Percentiles rank a stretch among this genome's conserved stretches.
Evolutionary conservation across 2,888 invertebrate species (phyloP).

Genomic region (Esperia sulphurella): DNA sequence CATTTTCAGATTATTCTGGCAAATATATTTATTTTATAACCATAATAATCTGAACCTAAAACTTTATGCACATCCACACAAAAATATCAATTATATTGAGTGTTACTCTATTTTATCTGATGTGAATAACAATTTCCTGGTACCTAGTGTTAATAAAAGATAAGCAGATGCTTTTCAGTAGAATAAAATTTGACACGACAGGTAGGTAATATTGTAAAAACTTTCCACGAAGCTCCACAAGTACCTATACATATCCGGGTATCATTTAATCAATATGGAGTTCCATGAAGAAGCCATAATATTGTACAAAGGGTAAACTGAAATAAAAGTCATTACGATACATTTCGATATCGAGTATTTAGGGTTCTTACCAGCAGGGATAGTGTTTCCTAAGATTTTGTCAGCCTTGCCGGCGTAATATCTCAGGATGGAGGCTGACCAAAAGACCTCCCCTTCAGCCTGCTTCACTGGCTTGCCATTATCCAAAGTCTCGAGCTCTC

Average conservation of each 20-base stretch:
- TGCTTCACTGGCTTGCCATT: constrained; percentile 92
- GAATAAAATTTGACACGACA: background rate
- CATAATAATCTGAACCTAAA: background rate
- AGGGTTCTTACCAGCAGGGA: constrained; percentile 76
- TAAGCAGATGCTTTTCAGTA: too few relatives aligned
- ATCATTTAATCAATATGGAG: too few relatives aligned
- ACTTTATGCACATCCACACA: background rate
- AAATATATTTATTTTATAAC: too few relatives aligned
- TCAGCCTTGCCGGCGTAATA: constrained; percentile 96
- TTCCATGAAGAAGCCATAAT: too few relatives aligned
- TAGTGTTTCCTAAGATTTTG: constrained; percentile 88
- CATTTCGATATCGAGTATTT: background rate
- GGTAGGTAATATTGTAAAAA: background rate
- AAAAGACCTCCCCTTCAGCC: constrained; percentile 82
- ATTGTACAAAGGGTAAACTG: too few relatives aligned
- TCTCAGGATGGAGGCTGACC: constrained; percentile 81
- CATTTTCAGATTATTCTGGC: too few relatives aligned
- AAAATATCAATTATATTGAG: too few relatives aligned
- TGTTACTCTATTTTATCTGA: too few relatives aligned
- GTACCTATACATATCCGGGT: background rate
- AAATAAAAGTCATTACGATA: too few relatives aligned
- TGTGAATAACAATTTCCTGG: background rate
- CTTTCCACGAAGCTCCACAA: too few relatives aligned
- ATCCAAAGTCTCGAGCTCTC: constrained; percentile 94
- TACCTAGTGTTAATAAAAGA: background rate